A percentile compares a stretch with the other conserved stretches of the same genome.
phyloP scores from a whole-genome alignment of 2,113 vertebrate species.

The Amphiprion percula region DNA sequence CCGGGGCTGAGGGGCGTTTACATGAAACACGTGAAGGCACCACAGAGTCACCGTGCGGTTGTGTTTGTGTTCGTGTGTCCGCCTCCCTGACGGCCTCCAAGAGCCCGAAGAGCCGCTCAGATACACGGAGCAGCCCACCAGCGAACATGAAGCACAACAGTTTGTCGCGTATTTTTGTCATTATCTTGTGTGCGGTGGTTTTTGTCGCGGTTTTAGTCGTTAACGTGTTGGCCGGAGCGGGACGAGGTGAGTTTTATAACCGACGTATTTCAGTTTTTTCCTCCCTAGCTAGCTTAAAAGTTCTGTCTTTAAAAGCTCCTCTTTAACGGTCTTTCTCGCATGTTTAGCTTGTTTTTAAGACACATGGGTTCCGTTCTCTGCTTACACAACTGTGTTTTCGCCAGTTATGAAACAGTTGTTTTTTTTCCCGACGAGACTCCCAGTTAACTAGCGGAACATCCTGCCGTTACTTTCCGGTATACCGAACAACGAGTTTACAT shows the following conservation, averaged over 20 bases:
- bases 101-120: too few species aligned
- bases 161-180: background rate
- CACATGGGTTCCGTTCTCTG: background rate
- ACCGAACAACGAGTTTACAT: too few species aligned
- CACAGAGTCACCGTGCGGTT: background rate
- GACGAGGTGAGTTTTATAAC: conserved; percentile 65
- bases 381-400: background rate
- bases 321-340: background rate
- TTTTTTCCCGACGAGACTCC: background rate
- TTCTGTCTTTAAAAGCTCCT: too few species aligned
- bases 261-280: too few species aligned
- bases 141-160: conserved; percentile 47
- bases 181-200: conserved; percentile 32
- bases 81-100: background rate
- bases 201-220: conserved; percentile 61
- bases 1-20: background rate
- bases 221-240: conserved; percentile 75
- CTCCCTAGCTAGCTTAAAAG: too few species aligned
- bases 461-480: background rate
- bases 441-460: background rate
- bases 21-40: conserved; percentile 15
- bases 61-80: background rate
- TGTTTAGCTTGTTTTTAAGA: background rate
- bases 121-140: accelerated
- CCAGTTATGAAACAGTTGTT: background rate